Evolutionary conservation across 2,797 vertebrate species (phyloP).

Genomic region (Lateolabrax maculatus): DNA sequence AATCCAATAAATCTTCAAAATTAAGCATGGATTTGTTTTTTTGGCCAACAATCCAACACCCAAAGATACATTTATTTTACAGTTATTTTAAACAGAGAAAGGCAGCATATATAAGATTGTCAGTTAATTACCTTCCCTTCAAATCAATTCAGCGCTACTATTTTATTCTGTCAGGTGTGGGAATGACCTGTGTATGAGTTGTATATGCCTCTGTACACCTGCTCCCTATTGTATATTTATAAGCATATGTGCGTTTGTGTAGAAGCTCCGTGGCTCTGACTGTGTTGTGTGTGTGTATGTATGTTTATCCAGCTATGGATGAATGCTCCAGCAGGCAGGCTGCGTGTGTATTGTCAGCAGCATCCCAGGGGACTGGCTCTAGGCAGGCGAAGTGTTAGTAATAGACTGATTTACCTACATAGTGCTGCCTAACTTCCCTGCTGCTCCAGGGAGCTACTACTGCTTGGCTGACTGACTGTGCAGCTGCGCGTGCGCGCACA

Average conservation of each 20-base stretch:
- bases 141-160: neutral
- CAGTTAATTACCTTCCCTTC: neutral
- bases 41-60: neutral
- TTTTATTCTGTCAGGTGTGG: neutral
- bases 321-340: slow-evolving; percentile 67
- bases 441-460: slow-evolving; percentile 61
- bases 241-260: slow-evolving; percentile 35
- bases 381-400: slow-evolving; percentile 68
- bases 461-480: slow-evolving; percentile 60
- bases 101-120: neutral
- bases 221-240: slow-evolving; percentile 33
- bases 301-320: slow-evolving; percentile 68
- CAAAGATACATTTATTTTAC: neutral
- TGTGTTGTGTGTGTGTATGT: slow-evolving; percentile 31
- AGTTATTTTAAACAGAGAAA: neutral
- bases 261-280: slow-evolving; percentile 43
- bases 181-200: slow-evolving; percentile 8
- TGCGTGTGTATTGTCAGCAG: slow-evolving; percentile 70
- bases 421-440: slow-evolving; percentile 59
- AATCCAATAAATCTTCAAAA: too few relatives aligned
- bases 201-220: neutral
- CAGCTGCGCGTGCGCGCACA: slow-evolving; percentile 4
- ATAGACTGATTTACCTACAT: slow-evolving; percentile 78
- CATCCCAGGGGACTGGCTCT: slow-evolving; percentile 67
- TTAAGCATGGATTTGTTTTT: slow-evolving; percentile 14